Base-by-base conservation (phyloP, 2,888 invertebrate species). In the Resseliella maxima region DNA sequence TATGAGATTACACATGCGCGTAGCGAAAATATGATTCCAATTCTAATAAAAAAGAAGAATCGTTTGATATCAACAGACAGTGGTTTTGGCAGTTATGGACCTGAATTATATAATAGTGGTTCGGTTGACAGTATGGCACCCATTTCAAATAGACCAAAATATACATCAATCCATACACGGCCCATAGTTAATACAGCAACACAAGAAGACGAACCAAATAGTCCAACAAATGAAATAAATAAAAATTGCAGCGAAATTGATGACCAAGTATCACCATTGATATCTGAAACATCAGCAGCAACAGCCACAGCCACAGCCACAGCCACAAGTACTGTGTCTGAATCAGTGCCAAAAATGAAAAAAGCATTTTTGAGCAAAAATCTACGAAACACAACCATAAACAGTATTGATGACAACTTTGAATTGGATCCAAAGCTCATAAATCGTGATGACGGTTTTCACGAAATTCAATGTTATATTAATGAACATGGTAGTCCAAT, bases 401-500 rank as follows among this genome's bases (percentile, higher is more conserved):
- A 35, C 72, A 72, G 72, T 72, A 85, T 85, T 85, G 15, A 85
- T 72, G 87, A 87, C 46, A 87, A 87, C 21, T 87, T 87, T 81
- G 59, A 72, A 15, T 86, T 91, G 15, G 90, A 91, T 89, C 88
- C 89, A n/a, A 90, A 90, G 88, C 87, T 91, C 41, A 91, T 91
- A 86, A 91, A 91, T 88, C 90, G 90, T 87, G 90, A 89, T 87
- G 91, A 91, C 88, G 91, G 91, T 31, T 89, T 91, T 12, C 90
- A 90, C 87, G 90, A 91, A 86, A 90, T 90, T 81, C 90, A 91
- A 90, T 91, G 91, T 88, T 91, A 90, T 88, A 89, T 91, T 87
- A 91, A 91, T 86, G 91, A 91, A 87, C 90, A 90, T 83, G 91
- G 91, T 8, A 91, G 91, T 88, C 91, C 91, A 3, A 90, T 90